Evolutionary conservation across 2,113 vertebrate genomes (phyloP).

Genomic region (Strix uralensis): DNA sequence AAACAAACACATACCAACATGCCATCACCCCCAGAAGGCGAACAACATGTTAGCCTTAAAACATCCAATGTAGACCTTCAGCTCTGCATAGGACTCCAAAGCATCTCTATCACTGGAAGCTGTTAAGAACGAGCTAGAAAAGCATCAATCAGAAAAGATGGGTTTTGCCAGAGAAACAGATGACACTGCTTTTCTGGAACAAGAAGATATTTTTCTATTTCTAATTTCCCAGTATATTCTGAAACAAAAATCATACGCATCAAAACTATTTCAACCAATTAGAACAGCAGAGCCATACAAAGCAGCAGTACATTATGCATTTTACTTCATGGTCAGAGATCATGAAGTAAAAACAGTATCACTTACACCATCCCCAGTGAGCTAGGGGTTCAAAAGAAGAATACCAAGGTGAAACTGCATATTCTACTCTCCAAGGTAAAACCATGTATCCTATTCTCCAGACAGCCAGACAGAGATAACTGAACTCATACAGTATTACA

Average conservation of each 20-base stretch:
- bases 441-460: not conserved
- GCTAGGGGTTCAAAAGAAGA: not conserved
- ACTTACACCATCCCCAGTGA: not conserved
- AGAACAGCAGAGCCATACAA: not conserved
- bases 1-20: not conserved
- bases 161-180: not conserved
- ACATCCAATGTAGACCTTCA: not conserved
- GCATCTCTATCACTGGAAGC: not conserved
- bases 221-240: not conserved
- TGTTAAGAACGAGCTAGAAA: not conserved
- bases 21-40: not conserved
- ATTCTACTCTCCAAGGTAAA: not conserved
- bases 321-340: not conserved
- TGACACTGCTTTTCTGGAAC: rapidly evolving
- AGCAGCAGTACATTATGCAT: not conserved
- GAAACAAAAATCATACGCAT: rapidly evolving
- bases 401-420: not conserved
- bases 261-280: not conserved
- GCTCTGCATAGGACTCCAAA: not conserved
- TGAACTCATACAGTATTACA: not conserved
- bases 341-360: not conserved
- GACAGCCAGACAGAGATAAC: not conserved
- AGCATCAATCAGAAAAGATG: not conserved
- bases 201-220: not conserved
- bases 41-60: not conserved